These are phyloP conservation scores for Aleadryas rufinucha DNA, from an alignment of 2,113 vertebrate species.

Conservation along the genomic window DNA sequence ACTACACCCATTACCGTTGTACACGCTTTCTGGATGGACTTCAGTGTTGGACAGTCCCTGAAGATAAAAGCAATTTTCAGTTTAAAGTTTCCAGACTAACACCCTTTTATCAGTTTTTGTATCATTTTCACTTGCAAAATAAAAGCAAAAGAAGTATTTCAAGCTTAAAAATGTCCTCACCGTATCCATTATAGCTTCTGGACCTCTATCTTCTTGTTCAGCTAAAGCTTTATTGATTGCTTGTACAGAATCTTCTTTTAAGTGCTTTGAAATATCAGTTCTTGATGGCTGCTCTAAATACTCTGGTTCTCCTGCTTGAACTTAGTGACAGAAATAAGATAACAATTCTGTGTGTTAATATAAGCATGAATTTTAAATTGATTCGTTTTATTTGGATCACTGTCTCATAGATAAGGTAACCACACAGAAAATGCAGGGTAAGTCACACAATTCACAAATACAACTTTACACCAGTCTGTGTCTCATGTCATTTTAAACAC, in stretches of 20 bases:
- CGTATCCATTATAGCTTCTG: conserved; percentile 87
- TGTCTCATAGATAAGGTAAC: not conserved
- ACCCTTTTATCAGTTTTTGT: not conserved
- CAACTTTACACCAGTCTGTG: not conserved
- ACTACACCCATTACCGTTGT: not conserved
- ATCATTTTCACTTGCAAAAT: not conserved
- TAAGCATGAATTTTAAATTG: not conserved
- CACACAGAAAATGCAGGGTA: not conserved
- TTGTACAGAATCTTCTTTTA: conserved; percentile 90
- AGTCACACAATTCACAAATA: not conserved
- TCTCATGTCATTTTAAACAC: not conserved
- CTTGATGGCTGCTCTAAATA: conserved; percentile 97
- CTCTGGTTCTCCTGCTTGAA: conserved; percentile 85
- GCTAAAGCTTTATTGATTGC: conserved; percentile 87
- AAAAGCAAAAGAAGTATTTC: not conserved
- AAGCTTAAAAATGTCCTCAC: conserved; percentile 73
- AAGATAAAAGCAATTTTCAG: not conserved
- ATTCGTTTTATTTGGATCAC: not conserved
- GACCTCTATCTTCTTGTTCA: conserved; percentile 85
- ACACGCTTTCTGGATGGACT: not conserved
- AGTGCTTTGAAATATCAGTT: conserved; percentile 85
- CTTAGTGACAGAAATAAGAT: conserved; percentile 70
- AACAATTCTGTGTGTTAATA: conserved; percentile 30
- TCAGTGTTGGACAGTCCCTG: not conserved
- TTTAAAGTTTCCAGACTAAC: not conserved